phyloP scores from a whole-genome alignment of 1,140 invertebrate genomes.

The Psix sp. region DNA sequence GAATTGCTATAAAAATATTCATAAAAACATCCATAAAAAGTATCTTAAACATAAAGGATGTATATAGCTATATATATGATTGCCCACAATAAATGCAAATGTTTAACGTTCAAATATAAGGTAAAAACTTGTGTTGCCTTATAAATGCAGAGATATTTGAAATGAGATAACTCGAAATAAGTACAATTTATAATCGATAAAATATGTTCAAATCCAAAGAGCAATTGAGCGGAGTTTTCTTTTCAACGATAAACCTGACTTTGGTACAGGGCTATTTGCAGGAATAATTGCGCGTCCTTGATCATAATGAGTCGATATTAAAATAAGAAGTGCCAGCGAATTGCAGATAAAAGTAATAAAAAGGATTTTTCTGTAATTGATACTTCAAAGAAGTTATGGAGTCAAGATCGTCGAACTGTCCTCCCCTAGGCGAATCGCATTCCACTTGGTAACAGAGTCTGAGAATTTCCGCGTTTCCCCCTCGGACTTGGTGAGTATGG shows the following conservation, averaged over 20 bases:
- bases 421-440: constrained; percentile 17
- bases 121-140: no score
- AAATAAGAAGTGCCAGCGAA: constrained; percentile 26
- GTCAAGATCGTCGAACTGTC: constrained; percentile 33
- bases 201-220: not conserved
- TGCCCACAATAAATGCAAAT: no score
- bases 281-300: constrained; percentile 19
- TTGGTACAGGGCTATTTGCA: constrained; percentile 5
- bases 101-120: no score
- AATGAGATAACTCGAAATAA: no score
- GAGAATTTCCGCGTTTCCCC: constrained; percentile 43
- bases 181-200: no score
- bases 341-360: constrained; percentile 52
- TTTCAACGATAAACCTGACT: not conserved
- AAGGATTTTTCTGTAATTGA: constrained; percentile 47
- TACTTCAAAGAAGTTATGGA: constrained; percentile 52
- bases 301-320: constrained; percentile 43
- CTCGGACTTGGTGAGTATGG: constrained; percentile 19
- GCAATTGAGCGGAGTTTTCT: constrained; percentile 4
- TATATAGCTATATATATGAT: no score
- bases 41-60: no score
- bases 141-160: no score
- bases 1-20: no score
- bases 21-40: no score
- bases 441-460: constrained; percentile 41